Base-by-base conservation (phyloP, 1,140 invertebrate species). In the Brachionus rotundiformis region DNA sequence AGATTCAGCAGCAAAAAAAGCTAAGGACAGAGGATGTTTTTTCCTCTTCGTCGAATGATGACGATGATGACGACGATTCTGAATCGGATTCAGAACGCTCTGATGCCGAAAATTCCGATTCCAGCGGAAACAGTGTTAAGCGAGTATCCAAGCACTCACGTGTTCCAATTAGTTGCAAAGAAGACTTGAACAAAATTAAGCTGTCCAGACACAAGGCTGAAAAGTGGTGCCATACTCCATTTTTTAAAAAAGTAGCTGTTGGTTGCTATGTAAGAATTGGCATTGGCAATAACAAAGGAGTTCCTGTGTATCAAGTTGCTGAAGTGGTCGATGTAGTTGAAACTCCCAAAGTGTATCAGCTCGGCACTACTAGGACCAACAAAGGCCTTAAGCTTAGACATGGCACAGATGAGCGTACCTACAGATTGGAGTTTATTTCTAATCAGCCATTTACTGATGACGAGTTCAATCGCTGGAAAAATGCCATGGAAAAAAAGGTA, bases 231-330 rank as follows among this genome's bases (percentile, higher is more conserved):
- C 95, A 98, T 89, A 90, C 97, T 83, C 97, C 97, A 13, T 97
- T 97, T 87, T 99, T 99, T 85, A 91, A 92, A 83, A 90, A 92
- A 59, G 93, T 95, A 2, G 94, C 94, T 1, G 91, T 91, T 82
- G 96, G 96, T 29, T 98, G 95, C 87, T 99, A 94, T 89, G 96
- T 98, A 0, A 90, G 95, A 27, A 94, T 99, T 85, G 95, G 95
- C 25, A 98, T 99, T 84, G 97, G 96, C 0, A 93, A 93, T 85
- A 93, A 96, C 86, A 85, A 88, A 63, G 92, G 93, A 5, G 91
- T 92, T 84, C 92, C 95, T 0, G 94, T 98, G 0, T 98, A 98
- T 87, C 91, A 95, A 84, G 94, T 91, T 87, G 95, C 94, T 16
- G 96, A 98, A 90, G 93, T 98, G 44, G 91, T 93, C 80, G 95